A percentile compares a stretch with the other conserved stretches of the same genome.
Evolutionary conservation across 2,113 vertebrate species (phyloP).

Genomic region (Platycercus adscitus): DNA sequence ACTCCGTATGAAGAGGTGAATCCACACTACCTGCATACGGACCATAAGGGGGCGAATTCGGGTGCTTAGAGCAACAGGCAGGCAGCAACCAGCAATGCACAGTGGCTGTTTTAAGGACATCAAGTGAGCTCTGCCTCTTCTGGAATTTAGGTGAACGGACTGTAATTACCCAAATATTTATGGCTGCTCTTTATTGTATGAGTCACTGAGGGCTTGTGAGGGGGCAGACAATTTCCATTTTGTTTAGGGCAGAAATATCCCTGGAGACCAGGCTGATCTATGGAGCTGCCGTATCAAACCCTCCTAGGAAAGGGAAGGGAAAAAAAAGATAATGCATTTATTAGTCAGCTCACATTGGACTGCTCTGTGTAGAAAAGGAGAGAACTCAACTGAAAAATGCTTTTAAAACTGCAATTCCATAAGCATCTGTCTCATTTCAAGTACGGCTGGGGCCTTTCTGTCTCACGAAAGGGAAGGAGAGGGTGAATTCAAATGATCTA

Average conservation of each 20-base stretch:
- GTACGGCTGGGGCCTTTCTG: conserved; percentile 57
- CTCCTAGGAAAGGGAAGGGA: conserved; percentile 30
- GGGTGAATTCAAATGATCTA: conserved; percentile 64
- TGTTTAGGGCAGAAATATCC: conserved; percentile 66
- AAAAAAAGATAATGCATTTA: conserved; percentile 63
- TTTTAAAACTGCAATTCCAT: conserved; percentile 65
- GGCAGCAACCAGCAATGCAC: neutral
- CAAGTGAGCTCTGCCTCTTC: conserved; percentile 7
- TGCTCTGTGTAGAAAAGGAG: conserved; percentile 52
- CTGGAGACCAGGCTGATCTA: conserved; percentile 57
- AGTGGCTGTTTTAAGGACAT: neutral
- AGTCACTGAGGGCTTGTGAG: conserved; percentile 64
- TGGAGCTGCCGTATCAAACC: conserved; percentile 61
- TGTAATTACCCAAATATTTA: conserved; percentile 71
- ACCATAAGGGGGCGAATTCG: neutral
- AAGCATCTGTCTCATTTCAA: conserved; percentile 71
- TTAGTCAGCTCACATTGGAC: conserved; percentile 70
- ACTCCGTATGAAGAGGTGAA: neutral
- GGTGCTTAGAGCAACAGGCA: neutral
- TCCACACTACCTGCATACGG: neutral
- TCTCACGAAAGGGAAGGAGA: conserved; percentile 56
- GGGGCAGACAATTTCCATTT: conserved; percentile 68
- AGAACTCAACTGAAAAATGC: conserved; percentile 70
- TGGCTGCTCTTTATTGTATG: conserved; percentile 63
- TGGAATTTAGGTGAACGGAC: conserved; percentile 41